Percentiles rank a stretch among this genome's conserved stretches.
Conservation (phyloP, 2,113 vertebrate genomes). For the Salvelinus fontinalis region DNA sequence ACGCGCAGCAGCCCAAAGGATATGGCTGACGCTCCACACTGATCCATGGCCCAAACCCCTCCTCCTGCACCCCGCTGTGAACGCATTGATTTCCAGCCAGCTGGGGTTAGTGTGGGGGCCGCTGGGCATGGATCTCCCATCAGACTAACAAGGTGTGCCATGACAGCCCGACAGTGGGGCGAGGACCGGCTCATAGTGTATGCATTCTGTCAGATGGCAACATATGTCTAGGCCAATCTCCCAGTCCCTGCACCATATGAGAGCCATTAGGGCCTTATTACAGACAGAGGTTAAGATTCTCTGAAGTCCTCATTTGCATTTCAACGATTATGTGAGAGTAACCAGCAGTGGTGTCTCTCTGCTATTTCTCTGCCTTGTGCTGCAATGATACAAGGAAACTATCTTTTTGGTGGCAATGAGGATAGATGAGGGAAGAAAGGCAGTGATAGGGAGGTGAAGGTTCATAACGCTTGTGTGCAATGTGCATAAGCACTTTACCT, state of each 20-base stretch:
- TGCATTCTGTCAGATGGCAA: too few species aligned
- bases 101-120: constrained; percentile 47
- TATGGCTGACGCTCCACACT: constrained; percentile 16
- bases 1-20: background rate
- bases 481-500: too few species aligned
- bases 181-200: constrained; percentile 44
- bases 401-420: too few species aligned
- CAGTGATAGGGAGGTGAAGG: too few species aligned
- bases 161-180: constrained; percentile 60
- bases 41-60: constrained; percentile 21
- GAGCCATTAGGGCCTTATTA: constrained; percentile 62
- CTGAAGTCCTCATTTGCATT: constrained; percentile 48
- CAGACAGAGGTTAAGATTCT: constrained; percentile 55
- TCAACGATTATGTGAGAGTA: constrained; percentile 42
- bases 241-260: constrained; percentile 40
- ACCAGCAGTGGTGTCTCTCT: too few species aligned
- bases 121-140: constrained; percentile 56
- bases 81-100: constrained; percentile 63
- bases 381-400: too few species aligned
- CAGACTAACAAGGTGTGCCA: constrained; percentile 58
- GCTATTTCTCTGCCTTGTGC: too few species aligned
- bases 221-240: too few species aligned
- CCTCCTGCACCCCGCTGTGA: constrained; percentile 36
- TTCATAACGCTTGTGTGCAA: too few species aligned
- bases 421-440: too few species aligned